These are phyloP conservation scores for Patella ulyssiponensis DNA, from an alignment of 2,888 invertebrate genomes.

Conservation along the genomic window DNA sequence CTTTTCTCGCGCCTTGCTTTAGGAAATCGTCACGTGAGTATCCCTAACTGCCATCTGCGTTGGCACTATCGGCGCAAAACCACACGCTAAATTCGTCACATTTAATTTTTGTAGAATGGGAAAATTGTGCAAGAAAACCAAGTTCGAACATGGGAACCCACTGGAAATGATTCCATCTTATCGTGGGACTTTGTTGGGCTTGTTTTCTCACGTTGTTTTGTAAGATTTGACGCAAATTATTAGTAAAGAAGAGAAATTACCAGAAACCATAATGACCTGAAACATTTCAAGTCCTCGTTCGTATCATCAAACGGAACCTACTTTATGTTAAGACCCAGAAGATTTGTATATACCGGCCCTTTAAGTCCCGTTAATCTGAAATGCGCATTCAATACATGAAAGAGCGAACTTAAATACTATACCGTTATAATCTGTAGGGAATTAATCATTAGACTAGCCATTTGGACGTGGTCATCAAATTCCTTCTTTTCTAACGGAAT, in stretches of 20 bases:
- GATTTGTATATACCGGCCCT: background rate
- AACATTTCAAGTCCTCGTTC: too few relatives aligned
- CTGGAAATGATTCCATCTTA: background rate
- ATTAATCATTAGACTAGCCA: too few relatives aligned
- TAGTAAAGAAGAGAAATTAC: too few relatives aligned
- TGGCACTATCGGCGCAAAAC: slow-evolving; percentile 16
- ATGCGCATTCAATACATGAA: too few relatives aligned
- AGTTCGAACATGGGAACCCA: background rate
- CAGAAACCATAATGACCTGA: too few relatives aligned
- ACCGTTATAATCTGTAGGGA: too few relatives aligned
- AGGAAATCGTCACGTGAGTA: background rate
- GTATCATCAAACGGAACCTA: background rate
- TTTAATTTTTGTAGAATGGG: background rate
- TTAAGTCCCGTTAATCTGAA: too few relatives aligned
- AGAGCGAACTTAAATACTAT: too few relatives aligned
- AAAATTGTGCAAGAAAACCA: slow-evolving; percentile 1
- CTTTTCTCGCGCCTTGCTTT: slow-evolving; percentile 7
- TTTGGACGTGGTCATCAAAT: background rate
- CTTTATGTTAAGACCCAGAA: background rate
- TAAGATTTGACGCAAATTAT: background rate
- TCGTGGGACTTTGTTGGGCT: background rate
- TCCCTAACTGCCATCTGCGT: slow-evolving; percentile 19
- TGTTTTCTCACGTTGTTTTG: slow-evolving; percentile 8
- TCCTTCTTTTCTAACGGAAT: background rate
- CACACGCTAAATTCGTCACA: slow-evolving; percentile 7